Conservation (phyloP, 2,113 vertebrate genomes). For the Thryonomys swinderianus region DNA sequence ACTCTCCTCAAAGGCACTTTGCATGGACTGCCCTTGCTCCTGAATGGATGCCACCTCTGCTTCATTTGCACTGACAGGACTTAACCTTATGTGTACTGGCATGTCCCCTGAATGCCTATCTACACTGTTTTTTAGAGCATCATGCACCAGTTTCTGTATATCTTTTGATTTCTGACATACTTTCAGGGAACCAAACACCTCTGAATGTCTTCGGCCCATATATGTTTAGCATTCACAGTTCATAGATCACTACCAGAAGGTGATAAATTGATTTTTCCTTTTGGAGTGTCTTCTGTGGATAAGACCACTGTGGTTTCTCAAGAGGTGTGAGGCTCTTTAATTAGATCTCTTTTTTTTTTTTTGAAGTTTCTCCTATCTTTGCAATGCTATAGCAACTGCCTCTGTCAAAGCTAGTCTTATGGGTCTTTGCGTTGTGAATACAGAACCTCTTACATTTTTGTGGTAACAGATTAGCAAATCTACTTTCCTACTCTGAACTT, state of each 20-base stretch:
- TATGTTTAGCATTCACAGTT: slow-evolving; percentile 47
- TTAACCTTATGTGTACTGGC: slow-evolving; percentile 90
- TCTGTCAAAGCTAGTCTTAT: neutral
- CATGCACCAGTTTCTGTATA: slow-evolving; percentile 91
- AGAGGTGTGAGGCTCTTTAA: neutral
- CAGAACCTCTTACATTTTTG: slow-evolving; percentile 38
- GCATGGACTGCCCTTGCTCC: slow-evolving; percentile 58
- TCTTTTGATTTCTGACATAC: slow-evolving; percentile 88
- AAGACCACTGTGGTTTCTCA: neutral
- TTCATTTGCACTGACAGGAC: slow-evolving; percentile 87
- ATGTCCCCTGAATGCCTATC: slow-evolving; percentile 83
- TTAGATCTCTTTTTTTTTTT: neutral
- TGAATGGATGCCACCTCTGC: slow-evolving; percentile 36
- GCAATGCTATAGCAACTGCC: neutral
- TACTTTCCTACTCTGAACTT: neutral
- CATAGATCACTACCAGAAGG: neutral
- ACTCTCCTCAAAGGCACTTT: slow-evolving; percentile 81
- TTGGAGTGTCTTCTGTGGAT: neutral
- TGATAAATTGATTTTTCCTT: slow-evolving; percentile 10
- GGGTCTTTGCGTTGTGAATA: neutral
- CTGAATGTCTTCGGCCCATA: slow-evolving; percentile 89
- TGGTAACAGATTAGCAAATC: neutral
- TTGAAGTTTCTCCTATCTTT: neutral
- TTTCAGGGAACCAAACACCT: slow-evolving; percentile 91
- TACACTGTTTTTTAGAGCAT: slow-evolving; percentile 90